These are phyloP conservation scores for Bombus sibiricus DNA, from an alignment of 1,140 invertebrate species.

Conservation along the genomic window DNA sequence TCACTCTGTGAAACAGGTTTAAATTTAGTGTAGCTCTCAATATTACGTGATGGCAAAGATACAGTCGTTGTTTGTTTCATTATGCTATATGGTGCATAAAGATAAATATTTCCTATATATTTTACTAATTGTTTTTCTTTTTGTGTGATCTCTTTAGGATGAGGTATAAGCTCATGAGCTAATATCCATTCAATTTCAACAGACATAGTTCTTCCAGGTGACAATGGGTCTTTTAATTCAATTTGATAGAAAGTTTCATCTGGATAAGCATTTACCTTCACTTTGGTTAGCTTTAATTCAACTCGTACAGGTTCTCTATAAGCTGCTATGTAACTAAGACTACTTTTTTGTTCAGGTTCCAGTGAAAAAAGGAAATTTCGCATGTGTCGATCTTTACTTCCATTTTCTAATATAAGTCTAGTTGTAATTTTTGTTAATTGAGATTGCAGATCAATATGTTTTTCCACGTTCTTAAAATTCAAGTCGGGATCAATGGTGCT, in stretches of 20 bases:
- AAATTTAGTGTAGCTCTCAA: conserved; percentile 94
- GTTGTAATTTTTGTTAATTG: conserved; percentile 93
- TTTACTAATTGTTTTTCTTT: conserved; percentile 96
- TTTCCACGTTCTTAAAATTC: conserved; percentile 91
- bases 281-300: conserved; percentile 85
- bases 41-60: conserved; percentile 88
- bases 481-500: conserved; percentile 81
- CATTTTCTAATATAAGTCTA: conserved; percentile 92
- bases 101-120: conserved; percentile 92
- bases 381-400: conserved; percentile 86
- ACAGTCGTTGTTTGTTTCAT: conserved; percentile 92
- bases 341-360: conserved; percentile 85
- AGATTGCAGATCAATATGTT: conserved; percentile 92
- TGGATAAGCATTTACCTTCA: conserved; percentile 82
- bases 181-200: conserved; percentile 90
- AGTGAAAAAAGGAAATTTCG: conserved; percentile 89
- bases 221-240: conserved; percentile 85
- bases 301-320: conserved; percentile 85
- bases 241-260: conserved; percentile 85
- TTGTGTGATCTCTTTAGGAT: conserved; percentile 94
- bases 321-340: conserved; percentile 90
- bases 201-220: conserved; percentile 84
- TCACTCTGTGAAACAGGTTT: conserved; percentile 93
- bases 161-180: conserved; percentile 89
- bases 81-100: conserved; percentile 92